phyloP scores from a whole-genome alignment of 2,113 vertebrate genomes.

The Toxostoma redivivum region DNA sequence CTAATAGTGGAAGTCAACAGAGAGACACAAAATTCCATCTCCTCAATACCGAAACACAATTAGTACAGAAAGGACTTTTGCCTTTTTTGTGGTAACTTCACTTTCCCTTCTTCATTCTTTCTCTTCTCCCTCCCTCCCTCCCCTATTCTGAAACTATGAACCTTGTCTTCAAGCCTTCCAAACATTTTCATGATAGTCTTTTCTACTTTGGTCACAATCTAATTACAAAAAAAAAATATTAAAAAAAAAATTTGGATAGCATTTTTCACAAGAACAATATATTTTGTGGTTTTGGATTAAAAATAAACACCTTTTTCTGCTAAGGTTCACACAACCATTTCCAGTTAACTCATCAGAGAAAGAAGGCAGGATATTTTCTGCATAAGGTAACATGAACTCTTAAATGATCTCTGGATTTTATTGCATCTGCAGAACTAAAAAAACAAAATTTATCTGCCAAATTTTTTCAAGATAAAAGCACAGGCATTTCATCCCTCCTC shows the following conservation, averaged over 20 bases:
- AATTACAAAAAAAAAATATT: background rate
- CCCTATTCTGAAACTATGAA: background rate
- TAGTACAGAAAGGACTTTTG: slow-evolving; percentile 74
- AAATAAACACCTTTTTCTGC: background rate
- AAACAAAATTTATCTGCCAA: background rate
- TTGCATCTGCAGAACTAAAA: background rate
- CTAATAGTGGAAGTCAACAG: slow-evolving; percentile 91
- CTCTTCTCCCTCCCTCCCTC: background rate
- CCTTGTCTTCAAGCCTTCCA: background rate
- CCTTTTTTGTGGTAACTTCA: slow-evolving; percentile 73
- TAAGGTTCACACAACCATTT: background rate
- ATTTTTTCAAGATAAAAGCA: slow-evolving; percentile 13
- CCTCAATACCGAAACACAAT: slow-evolving; percentile 81
- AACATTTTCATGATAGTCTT: background rate
- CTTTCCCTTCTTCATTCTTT: slow-evolving; percentile 59
- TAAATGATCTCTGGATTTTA: background rate
- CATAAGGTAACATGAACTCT: background rate
- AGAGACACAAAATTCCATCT: slow-evolving; percentile 91
- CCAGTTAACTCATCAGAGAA: background rate
- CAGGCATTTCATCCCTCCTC: background rate
- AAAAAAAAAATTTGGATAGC: background rate
- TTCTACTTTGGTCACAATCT: background rate
- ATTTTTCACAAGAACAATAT: background rate
- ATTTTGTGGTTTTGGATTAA: background rate
- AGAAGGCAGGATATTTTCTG: background rate